Percentiles rank a stretch among this genome's conserved stretches.
These are phyloP conservation scores for Centrocercus urophasianus DNA, from an alignment of 2,113 vertebrate species.

Conservation along the genomic window DNA sequence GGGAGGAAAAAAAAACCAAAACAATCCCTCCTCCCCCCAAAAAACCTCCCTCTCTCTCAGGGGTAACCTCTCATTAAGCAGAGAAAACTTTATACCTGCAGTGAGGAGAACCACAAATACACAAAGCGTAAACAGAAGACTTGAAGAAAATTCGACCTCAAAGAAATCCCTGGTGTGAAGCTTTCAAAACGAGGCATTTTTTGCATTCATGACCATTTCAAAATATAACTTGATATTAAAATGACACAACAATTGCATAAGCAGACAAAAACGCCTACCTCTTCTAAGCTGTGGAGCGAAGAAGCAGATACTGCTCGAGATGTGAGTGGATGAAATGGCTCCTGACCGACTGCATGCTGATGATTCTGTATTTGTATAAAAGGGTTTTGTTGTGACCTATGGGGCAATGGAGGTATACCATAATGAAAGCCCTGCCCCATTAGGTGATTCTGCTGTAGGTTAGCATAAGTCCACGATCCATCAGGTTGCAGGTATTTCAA, in stretches of 20 bases:
- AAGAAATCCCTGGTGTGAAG: background rate
- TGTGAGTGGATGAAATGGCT: conserved; percentile 89
- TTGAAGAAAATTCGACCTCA: background rate
- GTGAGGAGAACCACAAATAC: rapidly evolving
- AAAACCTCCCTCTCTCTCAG: no score
- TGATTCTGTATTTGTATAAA: conserved; percentile 94
- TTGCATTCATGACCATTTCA: background rate
- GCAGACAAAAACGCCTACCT: conserved; percentile 79
- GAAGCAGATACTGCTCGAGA: conserved; percentile 90
- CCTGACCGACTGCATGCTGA: conserved; percentile 86
- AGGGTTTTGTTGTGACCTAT: conserved; percentile 90
- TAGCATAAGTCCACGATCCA: conserved; percentile 92
- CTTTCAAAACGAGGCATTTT: background rate
- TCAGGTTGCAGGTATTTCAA: conserved; percentile 96
- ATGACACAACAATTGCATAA: background rate
- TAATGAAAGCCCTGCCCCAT: conserved; percentile 91
- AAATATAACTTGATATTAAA: background rate
- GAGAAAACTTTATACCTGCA: background rate
- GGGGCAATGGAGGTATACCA: conserved; percentile 90
- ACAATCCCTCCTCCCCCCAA: background rate
- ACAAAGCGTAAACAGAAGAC: background rate
- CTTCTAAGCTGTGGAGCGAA: conserved; percentile 96
- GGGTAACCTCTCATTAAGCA: background rate
- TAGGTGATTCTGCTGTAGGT: conserved; percentile 89
- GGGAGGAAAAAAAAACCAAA: background rate